Base-by-base conservation (phyloP, 2,888 invertebrate genomes). In the Parochlus steinenii region DNA sequence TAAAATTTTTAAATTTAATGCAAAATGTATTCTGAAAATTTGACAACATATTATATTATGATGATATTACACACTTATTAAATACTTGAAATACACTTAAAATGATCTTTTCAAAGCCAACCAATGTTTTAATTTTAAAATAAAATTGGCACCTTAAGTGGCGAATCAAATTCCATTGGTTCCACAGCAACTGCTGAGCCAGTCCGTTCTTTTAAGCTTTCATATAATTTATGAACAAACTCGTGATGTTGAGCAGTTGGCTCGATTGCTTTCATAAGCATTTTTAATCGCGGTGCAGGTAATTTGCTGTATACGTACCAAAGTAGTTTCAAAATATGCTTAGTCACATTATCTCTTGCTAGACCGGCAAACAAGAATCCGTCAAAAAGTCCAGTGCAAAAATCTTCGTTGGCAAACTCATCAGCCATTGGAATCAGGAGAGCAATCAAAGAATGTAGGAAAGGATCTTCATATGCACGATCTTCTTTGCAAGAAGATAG, bases 371-470 rank as follows among this genome's bases (percentile, higher is more conserved):
- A 79, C 49, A 95, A 81, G 56, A 93, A 93, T 55, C 92, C 90
- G 57, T 93, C 92, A 61, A 95, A 92, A 27, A 95, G 71, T 2
- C 86, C 85, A 3, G 89, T 89, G 57, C 90, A 92, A 53, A 93
- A 92, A 46, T 92, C 90, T 59, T 92, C 89, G 0, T 83, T 80
- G 44, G 81, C 69, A 52, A 95, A 93, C 56, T 92, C 92, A 44
- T 95, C 93, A 4, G 78, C 74, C 66, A 92, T 76, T 40, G 82
- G 80, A 44, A 90, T 79, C 6, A 95, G 63, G 29, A 83, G 58
- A 1, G 85, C 79, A 39, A 59, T 58, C 53, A 95, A 62, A 10
- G 87, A 85, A 64, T 95, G 93, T 38, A 95, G 60, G 55, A 90
- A 92, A 5, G 90, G 90, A 63, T 95, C 93, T 54, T 92, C 90